A percentile compares a stretch with the other conserved stretches of the same genome.
Conservation (phyloP, 2,113 vertebrate species). For the Cyanoramphus novaezelandiae region DNA sequence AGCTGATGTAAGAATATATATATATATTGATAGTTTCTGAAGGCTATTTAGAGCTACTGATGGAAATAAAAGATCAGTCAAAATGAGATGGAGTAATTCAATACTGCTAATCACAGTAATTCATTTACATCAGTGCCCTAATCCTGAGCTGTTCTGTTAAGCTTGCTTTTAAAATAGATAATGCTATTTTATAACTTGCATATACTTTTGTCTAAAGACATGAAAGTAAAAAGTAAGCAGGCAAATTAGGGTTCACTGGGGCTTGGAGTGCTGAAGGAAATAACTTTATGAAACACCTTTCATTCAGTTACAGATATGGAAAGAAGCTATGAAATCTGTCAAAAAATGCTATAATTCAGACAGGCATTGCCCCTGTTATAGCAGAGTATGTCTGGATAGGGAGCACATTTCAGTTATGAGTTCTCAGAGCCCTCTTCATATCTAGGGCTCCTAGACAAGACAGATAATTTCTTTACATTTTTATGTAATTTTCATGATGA, state of each 20-base stretch:
- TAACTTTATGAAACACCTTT: not conserved
- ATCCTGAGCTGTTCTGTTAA: not conserved
- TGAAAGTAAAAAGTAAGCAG: not conserved
- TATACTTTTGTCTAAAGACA: not conserved
- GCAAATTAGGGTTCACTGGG: not conserved
- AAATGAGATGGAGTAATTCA: not conserved
- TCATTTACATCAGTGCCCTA: not conserved
- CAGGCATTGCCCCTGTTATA: not conserved
- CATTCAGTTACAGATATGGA: not conserved
- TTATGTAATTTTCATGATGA: not conserved
- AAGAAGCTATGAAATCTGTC: not conserved
- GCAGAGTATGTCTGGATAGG: not conserved
- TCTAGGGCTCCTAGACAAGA: not conserved
- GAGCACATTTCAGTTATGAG: not conserved
- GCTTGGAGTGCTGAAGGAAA: not conserved
- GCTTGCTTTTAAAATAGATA: not conserved
- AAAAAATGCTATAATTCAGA: not conserved
- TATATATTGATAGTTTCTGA: not conserved
- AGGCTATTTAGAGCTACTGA: not conserved
- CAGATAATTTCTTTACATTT: not conserved
- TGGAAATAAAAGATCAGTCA: not conserved
- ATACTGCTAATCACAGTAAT: not conserved
- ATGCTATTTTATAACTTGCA: not conserved
- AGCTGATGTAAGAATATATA: not conserved
- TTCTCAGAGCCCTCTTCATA: not conserved